phyloP scores from a whole-genome alignment of 2,113 vertebrate genomes.

The Junco hyemalis region DNA sequence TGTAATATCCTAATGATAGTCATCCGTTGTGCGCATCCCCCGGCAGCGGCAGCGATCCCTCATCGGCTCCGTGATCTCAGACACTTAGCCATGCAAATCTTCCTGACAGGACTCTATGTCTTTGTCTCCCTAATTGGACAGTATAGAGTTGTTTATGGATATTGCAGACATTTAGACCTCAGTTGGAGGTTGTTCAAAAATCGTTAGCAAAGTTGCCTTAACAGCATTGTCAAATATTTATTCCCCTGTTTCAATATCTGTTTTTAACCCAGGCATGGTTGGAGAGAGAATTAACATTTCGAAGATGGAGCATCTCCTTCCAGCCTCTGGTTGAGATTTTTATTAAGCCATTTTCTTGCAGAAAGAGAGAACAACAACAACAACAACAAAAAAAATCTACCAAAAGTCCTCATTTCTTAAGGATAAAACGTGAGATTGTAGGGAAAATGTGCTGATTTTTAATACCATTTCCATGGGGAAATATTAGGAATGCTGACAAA shows the following conservation, averaged over 20 bases:
- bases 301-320: neutral
- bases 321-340: neutral
- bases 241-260: slow-evolving; percentile 72
- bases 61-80: slow-evolving; percentile 89
- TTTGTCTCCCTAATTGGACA: slow-evolving; percentile 99
- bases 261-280: slow-evolving; percentile 49
- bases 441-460: slow-evolving; percentile 15
- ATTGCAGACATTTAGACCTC: slow-evolving; percentile 96
- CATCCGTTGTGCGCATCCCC: slow-evolving; percentile 88
- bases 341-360: slow-evolving; percentile 28
- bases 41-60: slow-evolving; percentile 82
- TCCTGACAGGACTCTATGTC: slow-evolving; percentile 94
- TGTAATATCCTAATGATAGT: slow-evolving; percentile 93
- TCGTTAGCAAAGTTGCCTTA: slow-evolving; percentile 93
- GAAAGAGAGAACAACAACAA: neutral
- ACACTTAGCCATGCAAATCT: slow-evolving; percentile 98
- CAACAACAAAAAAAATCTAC: neutral
- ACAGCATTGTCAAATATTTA: slow-evolving; percentile 85
- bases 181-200: slow-evolving; percentile 95
- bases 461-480: neutral
- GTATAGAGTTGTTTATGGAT: slow-evolving; percentile 99
- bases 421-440: slow-evolving; percentile 9
- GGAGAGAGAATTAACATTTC: slow-evolving; percentile 24
- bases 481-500: slow-evolving; percentile 1
- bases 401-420: slow-evolving; percentile 37